Conservation (phyloP, 1,140 invertebrate species). For the Cotesia vestalis region DNA sequence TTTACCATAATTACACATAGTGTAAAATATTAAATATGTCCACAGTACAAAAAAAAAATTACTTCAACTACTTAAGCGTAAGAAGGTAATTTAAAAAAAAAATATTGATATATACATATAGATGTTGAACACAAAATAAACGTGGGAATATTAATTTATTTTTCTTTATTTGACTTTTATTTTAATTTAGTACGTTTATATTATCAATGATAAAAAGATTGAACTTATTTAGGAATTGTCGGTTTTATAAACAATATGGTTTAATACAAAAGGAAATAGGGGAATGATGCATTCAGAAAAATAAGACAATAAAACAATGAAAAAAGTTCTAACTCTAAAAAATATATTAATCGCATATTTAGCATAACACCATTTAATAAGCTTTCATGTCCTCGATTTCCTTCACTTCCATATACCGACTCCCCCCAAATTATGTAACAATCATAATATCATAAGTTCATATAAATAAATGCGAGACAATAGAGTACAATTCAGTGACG, state of each 20-base stretch:
- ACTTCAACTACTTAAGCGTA: no score
- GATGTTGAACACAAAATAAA: no score
- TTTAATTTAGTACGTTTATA: no score
- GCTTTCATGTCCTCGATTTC: conserved; percentile 15
- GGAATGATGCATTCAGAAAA: conserved; percentile 13
- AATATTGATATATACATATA: no score
- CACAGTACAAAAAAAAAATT: no score
- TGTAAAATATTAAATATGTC: no score
- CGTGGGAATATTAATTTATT: no score
- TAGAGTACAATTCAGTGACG: conserved; percentile 21
- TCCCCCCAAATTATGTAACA: conserved; percentile 8
- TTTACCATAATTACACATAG: no score
- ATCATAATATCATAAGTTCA: conserved; percentile 18
- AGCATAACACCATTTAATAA: not conserved
- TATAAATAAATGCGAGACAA: conserved; percentile 14
- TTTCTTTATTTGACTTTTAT: no score
- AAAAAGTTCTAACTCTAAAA: not conserved
- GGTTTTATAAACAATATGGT: not conserved
- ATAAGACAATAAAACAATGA: no score
- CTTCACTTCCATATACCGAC: not conserved
- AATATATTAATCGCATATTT: not conserved
- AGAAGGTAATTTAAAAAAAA: no score
- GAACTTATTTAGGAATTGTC: conserved; percentile 15
- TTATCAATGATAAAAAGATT: conserved; percentile 22
- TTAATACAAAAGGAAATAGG: conserved; percentile 20